Evolutionary conservation across 2,888 invertebrate genomes (phyloP).

Genomic region (Cantharis rufa): DNA sequence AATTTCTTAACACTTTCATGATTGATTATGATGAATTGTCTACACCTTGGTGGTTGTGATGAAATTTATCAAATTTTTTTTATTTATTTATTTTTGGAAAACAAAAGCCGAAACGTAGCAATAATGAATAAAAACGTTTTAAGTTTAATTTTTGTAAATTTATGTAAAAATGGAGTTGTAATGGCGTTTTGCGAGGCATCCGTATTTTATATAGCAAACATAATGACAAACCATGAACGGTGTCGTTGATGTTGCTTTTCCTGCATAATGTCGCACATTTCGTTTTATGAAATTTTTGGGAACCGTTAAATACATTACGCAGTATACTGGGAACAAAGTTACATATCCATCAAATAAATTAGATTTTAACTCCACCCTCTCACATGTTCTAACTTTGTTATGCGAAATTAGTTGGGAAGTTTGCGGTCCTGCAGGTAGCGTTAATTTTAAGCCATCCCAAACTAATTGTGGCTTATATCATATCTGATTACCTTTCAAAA

Average conservation of each 20-base stretch:
- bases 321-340: conserved; percentile 26
- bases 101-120: background rate
- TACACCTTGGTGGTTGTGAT: background rate
- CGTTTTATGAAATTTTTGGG: conserved; percentile 25
- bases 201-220: background rate
- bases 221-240: conserved; percentile 12
- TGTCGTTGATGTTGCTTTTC: conserved; percentile 14
- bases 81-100: background rate
- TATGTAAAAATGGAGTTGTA: background rate
- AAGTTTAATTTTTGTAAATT: background rate
- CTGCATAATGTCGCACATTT: conserved; percentile 22
- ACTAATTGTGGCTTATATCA: conserved; percentile 30
- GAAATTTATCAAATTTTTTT: background rate
- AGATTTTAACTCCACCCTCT: conserved; percentile 27
- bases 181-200: background rate
- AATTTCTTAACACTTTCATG: background rate
- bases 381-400: conserved; percentile 29
- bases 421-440: conserved; percentile 31
- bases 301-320: conserved; percentile 25
- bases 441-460: conserved; percentile 29
- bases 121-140: background rate
- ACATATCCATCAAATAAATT: conserved; percentile 32
- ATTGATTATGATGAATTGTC: background rate
- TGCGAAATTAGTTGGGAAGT: conserved; percentile 31
- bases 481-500: conserved; percentile 16